Evolutionary conservation across 2,113 vertebrate species (phyloP).

Genomic region (Corythaeola cristata): DNA sequence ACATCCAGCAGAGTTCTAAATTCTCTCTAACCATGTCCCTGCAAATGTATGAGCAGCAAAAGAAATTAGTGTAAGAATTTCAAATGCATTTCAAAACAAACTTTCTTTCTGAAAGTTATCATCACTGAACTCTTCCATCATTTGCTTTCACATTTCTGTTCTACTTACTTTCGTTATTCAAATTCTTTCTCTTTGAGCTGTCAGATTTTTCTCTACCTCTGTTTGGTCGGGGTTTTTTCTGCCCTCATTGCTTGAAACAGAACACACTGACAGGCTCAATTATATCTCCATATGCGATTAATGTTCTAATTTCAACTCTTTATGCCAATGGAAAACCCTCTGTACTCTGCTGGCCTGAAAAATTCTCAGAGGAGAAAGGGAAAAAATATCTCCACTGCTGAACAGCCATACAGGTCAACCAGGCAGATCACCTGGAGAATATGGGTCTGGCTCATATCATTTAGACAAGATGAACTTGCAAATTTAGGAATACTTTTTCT

Average conservation of each 20-base stretch:
- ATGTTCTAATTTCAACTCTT: background rate
- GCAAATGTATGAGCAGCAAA: background rate
- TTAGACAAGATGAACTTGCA: background rate
- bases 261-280: background rate
- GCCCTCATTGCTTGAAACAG: background rate
- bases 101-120: background rate
- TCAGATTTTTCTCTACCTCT: background rate
- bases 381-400: background rate
- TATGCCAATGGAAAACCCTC: background rate
- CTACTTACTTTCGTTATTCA: background rate
- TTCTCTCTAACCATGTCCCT: background rate
- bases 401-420: rapidly evolving
- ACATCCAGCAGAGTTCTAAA: background rate
- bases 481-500: background rate
- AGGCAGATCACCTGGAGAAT: background rate
- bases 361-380: background rate
- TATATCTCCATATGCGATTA: rapidly evolving
- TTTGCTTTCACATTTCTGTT: background rate
- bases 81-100: background rate
- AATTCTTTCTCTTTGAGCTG: background rate
- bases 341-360: rapidly evolving
- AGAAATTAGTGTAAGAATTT: background rate
- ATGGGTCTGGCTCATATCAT: rapidly evolving
- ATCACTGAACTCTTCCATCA: background rate
- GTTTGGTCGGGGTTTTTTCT: rapidly evolving